Base-by-base conservation (phyloP, 2,113 vertebrate species). In the Phrynocephalus versicolor region DNA sequence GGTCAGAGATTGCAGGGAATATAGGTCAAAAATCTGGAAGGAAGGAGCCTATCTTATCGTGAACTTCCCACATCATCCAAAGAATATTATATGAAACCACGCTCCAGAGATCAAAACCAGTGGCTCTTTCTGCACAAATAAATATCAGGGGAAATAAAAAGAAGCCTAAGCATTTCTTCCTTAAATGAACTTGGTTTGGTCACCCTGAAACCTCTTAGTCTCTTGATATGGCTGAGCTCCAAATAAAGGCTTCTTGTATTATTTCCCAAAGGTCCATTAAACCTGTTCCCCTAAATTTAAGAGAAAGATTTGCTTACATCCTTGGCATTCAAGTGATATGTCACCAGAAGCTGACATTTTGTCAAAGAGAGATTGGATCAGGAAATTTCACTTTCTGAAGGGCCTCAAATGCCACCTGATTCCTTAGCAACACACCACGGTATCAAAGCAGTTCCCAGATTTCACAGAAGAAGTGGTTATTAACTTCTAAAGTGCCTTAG, bases 381-480 rank as follows among this genome's bases (percentile, higher is more conserved):
- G 27, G 41, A 41, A n/a, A n/a, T 23, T n/a, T n/a, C n/a, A 30
- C 55, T 39, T 51, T 35, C 12, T 39, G 30, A 67, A 62, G 37
- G 70, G 55, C 25, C 25, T 8, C 15, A 35, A 19, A 6, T 30
- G 25, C 8, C 71, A n/a, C 15, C 35, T 64, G 58, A 64, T 39
- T 23, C 55, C 70, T 45, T 14, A 62, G 8, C 15, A 39, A 33
- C 51, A 39, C 69, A 30, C 21, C 15, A 37, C 23, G 16, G 25
- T 23, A 51, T 41, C 30, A 75, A 72, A 79, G 9, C 60, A 78
- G 78, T 83, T 86, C 51, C 75, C 83, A 64, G 72, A 79, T 58
- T 65, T 57, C 73, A 62, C n/a, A 83, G 79, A 80, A 71, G 35
- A 82, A 60, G 75, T 62, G 10, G 45, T 51, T 65, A 82, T 70